phyloP scores from a whole-genome alignment of 2,888 invertebrate species.

The Tridacna gigas region DNA sequence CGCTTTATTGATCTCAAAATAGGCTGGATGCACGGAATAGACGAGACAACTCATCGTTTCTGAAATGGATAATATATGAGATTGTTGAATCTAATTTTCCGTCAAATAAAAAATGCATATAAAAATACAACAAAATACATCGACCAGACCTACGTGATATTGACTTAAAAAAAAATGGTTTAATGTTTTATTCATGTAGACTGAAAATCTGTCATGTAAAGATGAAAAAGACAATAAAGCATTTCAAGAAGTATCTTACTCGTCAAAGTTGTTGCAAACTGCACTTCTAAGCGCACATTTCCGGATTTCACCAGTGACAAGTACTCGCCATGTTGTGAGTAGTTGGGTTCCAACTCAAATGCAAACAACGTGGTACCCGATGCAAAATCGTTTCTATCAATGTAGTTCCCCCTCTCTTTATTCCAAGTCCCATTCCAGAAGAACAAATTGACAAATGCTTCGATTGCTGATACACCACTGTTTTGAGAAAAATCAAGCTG shows the following conservation, averaged over 20 bases:
- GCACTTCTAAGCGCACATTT: too few relatives aligned
- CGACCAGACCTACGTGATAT: too few relatives aligned
- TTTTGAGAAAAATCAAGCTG: conserved; percentile 32
- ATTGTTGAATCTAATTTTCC: background rate
- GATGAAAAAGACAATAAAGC: background rate
- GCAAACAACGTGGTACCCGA: conserved; percentile 29
- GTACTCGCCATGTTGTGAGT: conserved; percentile 33
- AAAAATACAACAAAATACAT: background rate
- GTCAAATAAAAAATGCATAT: background rate
- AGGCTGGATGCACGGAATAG: conserved; percentile 20
- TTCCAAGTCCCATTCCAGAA: conserved; percentile 26
- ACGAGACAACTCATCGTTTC: conserved; percentile 34
- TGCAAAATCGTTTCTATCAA: conserved; percentile 17
- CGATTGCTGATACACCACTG: conserved; percentile 9
- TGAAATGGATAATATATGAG: background rate
- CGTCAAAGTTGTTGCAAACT: conserved; percentile 16
- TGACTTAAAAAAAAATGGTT: background rate
- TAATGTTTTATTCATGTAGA: background rate
- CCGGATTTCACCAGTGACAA: conserved; percentile 41
- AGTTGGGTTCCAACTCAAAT: conserved; percentile 40
- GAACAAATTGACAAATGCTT: conserved; percentile 36
- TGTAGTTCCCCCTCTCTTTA: conserved; percentile 16
- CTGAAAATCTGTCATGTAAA: background rate
- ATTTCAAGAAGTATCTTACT: conserved; percentile 9
- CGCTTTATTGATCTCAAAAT: conserved; percentile 31